Conservation (phyloP, 1,140 invertebrate species). For the Leptoteleia sp. region DNA sequence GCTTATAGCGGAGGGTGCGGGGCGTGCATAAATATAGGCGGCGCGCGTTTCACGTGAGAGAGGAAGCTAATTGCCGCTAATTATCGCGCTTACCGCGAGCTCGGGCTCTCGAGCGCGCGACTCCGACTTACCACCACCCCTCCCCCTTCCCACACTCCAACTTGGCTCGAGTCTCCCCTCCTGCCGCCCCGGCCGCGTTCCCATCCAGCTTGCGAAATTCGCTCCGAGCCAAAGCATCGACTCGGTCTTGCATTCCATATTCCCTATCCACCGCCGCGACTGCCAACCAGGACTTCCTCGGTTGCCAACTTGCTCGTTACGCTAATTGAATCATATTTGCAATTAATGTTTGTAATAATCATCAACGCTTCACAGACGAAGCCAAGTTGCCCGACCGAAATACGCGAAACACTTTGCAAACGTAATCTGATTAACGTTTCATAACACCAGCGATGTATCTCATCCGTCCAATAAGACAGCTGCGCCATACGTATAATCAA, state of each 20-base stretch:
- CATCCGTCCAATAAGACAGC: conserved; percentile 62
- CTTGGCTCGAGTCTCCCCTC: conserved; percentile 25
- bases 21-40: conserved; percentile 38
- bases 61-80: conserved; percentile 77
- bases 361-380: conserved; percentile 75
- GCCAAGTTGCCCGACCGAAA: conserved; percentile 44
- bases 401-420: conserved; percentile 54
- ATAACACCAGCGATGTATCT: conserved; percentile 56
- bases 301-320: conserved; percentile 70
- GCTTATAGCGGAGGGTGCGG: conserved; percentile 16
- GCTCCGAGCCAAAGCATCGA: conserved; percentile 59
- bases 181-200: conserved; percentile 27
- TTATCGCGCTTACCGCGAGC: conserved; percentile 78
- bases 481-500: conserved; percentile 61
- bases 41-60: conserved; percentile 68
- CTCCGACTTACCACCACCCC: conserved; percentile 43
- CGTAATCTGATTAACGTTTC: conserved; percentile 62
- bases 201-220: conserved; percentile 52
- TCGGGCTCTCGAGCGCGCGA: conserved; percentile 62
- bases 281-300: conserved; percentile 51
- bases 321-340: conserved; percentile 80
- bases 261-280: conserved; percentile 42
- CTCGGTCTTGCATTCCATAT: conserved; percentile 60
- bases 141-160: too few relatives aligned
- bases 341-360: conserved; percentile 80